These are phyloP conservation scores for Microcebus tavaratra DNA, from an alignment of 2,113 vertebrate species.

Conservation along the genomic window DNA sequence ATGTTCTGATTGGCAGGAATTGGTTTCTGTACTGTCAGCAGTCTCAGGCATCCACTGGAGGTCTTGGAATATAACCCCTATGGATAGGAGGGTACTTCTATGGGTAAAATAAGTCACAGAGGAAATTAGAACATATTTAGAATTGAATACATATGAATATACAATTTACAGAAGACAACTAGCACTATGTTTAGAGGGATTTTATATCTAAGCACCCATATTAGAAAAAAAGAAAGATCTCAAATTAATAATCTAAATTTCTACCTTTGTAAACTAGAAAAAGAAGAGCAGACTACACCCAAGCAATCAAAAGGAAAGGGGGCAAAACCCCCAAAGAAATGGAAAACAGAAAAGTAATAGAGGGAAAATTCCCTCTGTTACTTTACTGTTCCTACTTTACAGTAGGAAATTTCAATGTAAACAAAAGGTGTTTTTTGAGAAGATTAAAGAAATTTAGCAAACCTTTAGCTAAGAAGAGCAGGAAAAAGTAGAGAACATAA, in stretches of 20 bases:
- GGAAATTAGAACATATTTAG: not conserved
- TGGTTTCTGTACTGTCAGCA: not conserved
- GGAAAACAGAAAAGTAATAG: not conserved
- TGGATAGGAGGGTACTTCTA: not conserved
- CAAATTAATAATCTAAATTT: not conserved
- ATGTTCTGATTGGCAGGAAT: not conserved
- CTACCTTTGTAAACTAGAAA: not conserved
- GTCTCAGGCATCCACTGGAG: not conserved
- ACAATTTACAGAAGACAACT: not conserved
- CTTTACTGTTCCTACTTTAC: too few relatives aligned
- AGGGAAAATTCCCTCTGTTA: not conserved
- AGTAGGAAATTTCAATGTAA: not conserved
- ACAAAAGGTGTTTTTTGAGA: not conserved
- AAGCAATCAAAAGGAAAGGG: not conserved
- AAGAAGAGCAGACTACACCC: not conserved
- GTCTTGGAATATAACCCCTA: not conserved
- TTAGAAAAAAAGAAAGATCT: not conserved
- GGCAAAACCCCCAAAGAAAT: not conserved
- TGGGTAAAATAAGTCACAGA: not conserved
- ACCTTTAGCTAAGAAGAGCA: not conserved
- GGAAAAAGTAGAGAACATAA: not conserved
- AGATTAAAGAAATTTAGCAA: not conserved
- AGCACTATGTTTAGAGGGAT: not conserved
- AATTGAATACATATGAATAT: not conserved
- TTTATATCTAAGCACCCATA: not conserved